A percentile compares a stretch with the other conserved stretches of the same genome.
Conservation (phyloP, 2,797 vertebrate genomes). For the Somateria mollissima region DNA sequence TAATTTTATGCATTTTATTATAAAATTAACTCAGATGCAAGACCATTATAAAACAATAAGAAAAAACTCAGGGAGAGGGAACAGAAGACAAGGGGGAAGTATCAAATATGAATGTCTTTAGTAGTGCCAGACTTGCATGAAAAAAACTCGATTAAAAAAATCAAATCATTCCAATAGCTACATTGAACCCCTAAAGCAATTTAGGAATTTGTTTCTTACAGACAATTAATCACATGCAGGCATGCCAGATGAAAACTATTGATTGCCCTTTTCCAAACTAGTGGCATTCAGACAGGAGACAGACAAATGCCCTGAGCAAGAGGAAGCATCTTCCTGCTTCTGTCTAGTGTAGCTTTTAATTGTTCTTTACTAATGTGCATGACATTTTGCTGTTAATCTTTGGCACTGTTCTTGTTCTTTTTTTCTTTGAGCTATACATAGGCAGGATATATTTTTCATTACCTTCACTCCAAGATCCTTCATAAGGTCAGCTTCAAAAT, state of each 20-base stretch:
- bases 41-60: not conserved
- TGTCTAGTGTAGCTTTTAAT: conserved; percentile 85
- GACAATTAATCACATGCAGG: conserved; percentile 90
- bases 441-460: conserved; percentile 71
- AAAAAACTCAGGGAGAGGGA: not conserved
- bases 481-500: conserved; percentile 93
- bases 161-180: conserved; percentile 76
- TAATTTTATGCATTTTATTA: conserved; percentile 28
- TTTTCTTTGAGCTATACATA: conserved; percentile 49
- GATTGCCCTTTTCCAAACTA: conserved; percentile 90
- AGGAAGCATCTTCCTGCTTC: conserved; percentile 79
- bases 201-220: conserved; percentile 85
- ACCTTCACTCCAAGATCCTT: conserved; percentile 96
- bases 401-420: conserved; percentile 57
- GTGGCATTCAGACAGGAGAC: conserved; percentile 88
- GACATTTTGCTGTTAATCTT: conserved; percentile 84
- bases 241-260: conserved; percentile 89
- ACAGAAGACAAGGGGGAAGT: not conserved
- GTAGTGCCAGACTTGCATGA: conserved; percentile 58
- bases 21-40: conserved; percentile 34
- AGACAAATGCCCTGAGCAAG: conserved; percentile 86
- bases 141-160: conserved; percentile 70
- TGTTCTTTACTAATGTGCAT: conserved; percentile 84
- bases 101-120: conserved; percentile 43
- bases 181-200: conserved; percentile 82